Base-by-base conservation (phyloP, 2,113 vertebrate genomes). In the Melospiza melodia region DNA sequence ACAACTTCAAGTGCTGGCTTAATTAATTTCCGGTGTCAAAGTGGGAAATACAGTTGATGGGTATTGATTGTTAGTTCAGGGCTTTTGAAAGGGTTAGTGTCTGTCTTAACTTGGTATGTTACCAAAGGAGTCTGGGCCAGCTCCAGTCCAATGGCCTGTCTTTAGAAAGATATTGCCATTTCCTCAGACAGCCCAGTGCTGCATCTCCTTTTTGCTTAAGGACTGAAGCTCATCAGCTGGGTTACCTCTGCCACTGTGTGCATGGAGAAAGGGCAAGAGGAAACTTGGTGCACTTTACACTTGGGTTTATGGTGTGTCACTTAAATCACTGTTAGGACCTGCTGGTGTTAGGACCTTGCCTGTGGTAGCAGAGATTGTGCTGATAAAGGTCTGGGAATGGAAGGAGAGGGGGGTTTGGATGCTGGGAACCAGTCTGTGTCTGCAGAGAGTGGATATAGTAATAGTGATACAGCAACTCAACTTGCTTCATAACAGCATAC, bases 1-100 rank as follows among this genome's bases (percentile, higher is more conserved):
- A 81, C 93, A 97, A 78, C 25, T 30, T 54, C 31, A 88, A 83
- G 18, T 63, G 46, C 19, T 65, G 68, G n/a, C 33, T 93, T 31
- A 58, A 62, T 76, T 81, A 21, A 76, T 90, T 90, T 92, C 37
- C 15, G 54, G 33, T 63, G 30, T 14, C 28, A 24, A 46, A 54
- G 12, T 87, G 48, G 52, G 80, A 81, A 84, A 59, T 81, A 46
- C 0, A 73, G 17, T 13, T 81, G 28, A 35, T 78, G 20, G 30
- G 15, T 27, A 87, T 89, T 59, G 39, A 79, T 87, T 57, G 11
- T 63, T 88, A 27, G 11, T 51, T 81, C 30, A 75, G 30, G 28
- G n/a, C 41, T 91, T 83, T 83, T 90, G 28, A 84, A 83, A 71
- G n/a, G 21, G 1, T 65, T 57, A 41, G 16, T 55, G 13, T 20